A percentile compares a stretch with the other conserved stretches of the same genome.
Evolutionary conservation across 2,113 vertebrate species (phyloP).

Genomic region (Sorex araneus): DNA sequence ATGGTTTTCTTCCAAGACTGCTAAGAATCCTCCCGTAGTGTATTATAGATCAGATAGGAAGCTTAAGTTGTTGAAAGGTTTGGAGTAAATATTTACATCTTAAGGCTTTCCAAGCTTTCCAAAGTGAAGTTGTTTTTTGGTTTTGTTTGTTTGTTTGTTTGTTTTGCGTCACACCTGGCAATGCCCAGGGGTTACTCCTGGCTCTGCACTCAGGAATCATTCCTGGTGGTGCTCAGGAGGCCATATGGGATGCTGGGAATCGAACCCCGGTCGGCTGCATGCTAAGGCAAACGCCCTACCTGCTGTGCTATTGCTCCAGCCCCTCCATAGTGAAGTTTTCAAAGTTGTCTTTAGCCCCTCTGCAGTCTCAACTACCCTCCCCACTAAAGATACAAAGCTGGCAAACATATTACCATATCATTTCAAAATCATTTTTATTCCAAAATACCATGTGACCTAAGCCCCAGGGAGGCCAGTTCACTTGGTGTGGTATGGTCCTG

Average conservation of each 20-base stretch:
- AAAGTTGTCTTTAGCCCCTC: constrained; percentile 9
- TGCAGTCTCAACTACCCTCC: neutral
- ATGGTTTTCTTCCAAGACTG: constrained; percentile 18
- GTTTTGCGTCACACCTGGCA: too few species aligned
- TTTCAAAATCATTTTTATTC: neutral
- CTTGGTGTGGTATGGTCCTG: neutral
- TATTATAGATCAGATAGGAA: constrained; percentile 59
- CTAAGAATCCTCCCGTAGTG: constrained; percentile 44
- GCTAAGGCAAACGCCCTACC: too few species aligned
- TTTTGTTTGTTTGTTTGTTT: too few species aligned
- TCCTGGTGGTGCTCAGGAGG: too few species aligned
- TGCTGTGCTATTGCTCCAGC: too few species aligned
- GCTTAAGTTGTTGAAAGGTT: constrained; percentile 45
- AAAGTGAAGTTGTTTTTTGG: neutral
- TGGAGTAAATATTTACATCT: constrained; percentile 56
- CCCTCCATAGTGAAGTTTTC: constrained; percentile 58
- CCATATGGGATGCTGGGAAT: too few species aligned
- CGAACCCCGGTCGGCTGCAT: too few species aligned
- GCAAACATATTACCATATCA: constrained; percentile 49
- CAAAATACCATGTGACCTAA: neutral
- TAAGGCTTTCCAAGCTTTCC: neutral
- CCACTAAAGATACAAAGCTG: constrained; percentile 60
- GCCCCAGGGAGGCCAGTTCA: constrained; percentile 25
- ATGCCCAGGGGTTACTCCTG: too few species aligned
- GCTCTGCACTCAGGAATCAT: too few species aligned